Evolutionary conservation across 2,113 vertebrate genomes (phyloP).

Genomic region (Hirundichthys speculiger): DNA sequence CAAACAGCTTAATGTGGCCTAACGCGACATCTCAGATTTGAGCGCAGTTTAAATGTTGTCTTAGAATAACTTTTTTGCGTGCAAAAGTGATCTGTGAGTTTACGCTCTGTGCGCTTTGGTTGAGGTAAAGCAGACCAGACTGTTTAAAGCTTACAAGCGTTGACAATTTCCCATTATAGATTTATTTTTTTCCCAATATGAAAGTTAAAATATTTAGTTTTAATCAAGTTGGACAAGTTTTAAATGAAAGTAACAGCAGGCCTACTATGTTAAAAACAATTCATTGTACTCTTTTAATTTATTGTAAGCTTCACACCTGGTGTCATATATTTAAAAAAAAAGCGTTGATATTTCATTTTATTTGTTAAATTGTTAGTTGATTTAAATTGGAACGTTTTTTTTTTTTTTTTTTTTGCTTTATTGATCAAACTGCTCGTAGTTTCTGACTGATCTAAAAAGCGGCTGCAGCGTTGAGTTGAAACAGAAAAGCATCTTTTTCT

Average conservation of each 20-base stretch:
- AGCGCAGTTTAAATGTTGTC: slow-evolving; percentile 10
- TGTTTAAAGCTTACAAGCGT: background rate
- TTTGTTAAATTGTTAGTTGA: no score
- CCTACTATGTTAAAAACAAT: no score
- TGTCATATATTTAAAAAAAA: no score
- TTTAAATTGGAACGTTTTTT: no score
- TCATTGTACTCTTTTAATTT: no score
- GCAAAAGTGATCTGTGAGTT: slow-evolving; percentile 16
- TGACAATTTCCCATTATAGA: background rate
- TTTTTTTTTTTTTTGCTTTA: no score
- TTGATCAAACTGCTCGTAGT: no score
- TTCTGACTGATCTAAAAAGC: no score
- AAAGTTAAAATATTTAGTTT: background rate
- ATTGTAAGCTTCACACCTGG: no score
- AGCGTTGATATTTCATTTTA: no score
- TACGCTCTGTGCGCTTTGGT: no score
- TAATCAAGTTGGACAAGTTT: slow-evolving; percentile 7
- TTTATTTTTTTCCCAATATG: background rate
- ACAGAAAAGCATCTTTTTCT: background rate
- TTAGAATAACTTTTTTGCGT: slow-evolving; percentile 25
- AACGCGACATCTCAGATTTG: background rate
- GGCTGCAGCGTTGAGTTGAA: background rate
- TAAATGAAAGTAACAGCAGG: background rate
- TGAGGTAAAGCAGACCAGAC: no score
- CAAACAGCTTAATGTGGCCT: slow-evolving; percentile 6